Evolutionary conservation across 1,140 invertebrate species (phyloP).

Genomic region (Drosophila arawakana): DNA sequence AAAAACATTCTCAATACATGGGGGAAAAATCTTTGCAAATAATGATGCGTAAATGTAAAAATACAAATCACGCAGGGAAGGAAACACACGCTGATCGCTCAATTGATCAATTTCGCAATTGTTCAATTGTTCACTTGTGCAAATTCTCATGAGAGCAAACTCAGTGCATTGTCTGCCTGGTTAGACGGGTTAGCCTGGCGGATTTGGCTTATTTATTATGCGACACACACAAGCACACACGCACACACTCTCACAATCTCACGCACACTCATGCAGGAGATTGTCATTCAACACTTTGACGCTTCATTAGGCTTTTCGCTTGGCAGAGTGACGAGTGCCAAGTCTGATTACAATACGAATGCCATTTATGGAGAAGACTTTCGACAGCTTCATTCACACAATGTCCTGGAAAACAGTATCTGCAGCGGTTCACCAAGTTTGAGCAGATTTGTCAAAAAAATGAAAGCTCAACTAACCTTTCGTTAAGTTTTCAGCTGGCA

Average conservation of each 20-base stretch:
- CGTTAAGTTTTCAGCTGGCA: too few relatives aligned
- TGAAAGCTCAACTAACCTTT: too few relatives aligned
- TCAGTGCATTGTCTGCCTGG: slow-evolving; percentile 17
- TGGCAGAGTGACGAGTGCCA: slow-evolving; percentile 12
- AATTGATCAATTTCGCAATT: slow-evolving; percentile 58
- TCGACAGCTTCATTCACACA: background rate
- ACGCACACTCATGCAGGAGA: slow-evolving; percentile 18
- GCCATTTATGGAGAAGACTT: slow-evolving; percentile 26
- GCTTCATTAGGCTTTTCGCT: slow-evolving; percentile 59
- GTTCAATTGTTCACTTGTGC: slow-evolving; percentile 56
- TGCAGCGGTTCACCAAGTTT: background rate
- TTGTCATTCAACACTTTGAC: slow-evolving; percentile 68
- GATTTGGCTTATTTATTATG: slow-evolving; percentile 55
- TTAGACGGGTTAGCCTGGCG: slow-evolving; percentile 12
- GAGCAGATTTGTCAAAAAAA: background rate
- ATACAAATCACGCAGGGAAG: slow-evolving; percentile 31
- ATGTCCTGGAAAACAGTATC: background rate
- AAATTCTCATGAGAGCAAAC: slow-evolving; percentile 47
- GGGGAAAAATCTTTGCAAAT: slow-evolving; percentile 19
- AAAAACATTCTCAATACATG: slow-evolving; percentile 6
- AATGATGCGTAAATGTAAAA: slow-evolving; percentile 34
- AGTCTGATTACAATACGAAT: slow-evolving; percentile 52
- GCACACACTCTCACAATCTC: background rate
- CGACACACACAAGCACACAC: slow-evolving; percentile 27
- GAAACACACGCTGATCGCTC: slow-evolving; percentile 59